These are phyloP conservation scores for Resseliella maxima DNA, from an alignment of 2,888 invertebrate species.

Conservation along the genomic window DNA sequence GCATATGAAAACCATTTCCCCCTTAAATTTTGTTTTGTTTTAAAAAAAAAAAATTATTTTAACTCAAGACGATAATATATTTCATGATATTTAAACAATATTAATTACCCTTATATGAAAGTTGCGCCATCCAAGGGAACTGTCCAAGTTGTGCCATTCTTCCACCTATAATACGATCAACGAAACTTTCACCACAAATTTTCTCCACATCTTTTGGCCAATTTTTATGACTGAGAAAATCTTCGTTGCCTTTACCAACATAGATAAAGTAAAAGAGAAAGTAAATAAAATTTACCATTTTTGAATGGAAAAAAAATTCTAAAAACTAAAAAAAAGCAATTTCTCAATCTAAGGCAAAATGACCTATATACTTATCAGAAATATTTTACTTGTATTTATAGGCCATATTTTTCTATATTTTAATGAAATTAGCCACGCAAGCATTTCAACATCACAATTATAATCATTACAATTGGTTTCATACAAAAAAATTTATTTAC, in stretches of 20 bases:
- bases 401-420: too few relatives aligned
- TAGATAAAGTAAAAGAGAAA: neutral
- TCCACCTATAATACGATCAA: conserved; percentile 75
- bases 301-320: too few relatives aligned
- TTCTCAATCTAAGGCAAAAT: too few relatives aligned
- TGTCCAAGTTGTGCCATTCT: conserved; percentile 71
- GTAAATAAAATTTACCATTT: neutral
- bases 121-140: conserved; percentile 72
- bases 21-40: too few relatives aligned
- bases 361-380: too few relatives aligned
- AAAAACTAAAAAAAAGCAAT: neutral
- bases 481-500: neutral
- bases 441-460: neutral
- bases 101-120: conserved; percentile 52
- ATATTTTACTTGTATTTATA: too few relatives aligned
- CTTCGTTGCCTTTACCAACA: neutral
- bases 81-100: too few relatives aligned
- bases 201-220: conserved; percentile 57
- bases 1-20: conserved; percentile 59
- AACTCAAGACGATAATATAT: neutral
- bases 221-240: conserved; percentile 22
- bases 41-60: too few relatives aligned
- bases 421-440: too few relatives aligned
- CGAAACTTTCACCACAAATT: conserved; percentile 70
- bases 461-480: neutral